These are phyloP conservation scores for Grantiella picta DNA, from an alignment of 2,113 vertebrate species.

Conservation along the genomic window DNA sequence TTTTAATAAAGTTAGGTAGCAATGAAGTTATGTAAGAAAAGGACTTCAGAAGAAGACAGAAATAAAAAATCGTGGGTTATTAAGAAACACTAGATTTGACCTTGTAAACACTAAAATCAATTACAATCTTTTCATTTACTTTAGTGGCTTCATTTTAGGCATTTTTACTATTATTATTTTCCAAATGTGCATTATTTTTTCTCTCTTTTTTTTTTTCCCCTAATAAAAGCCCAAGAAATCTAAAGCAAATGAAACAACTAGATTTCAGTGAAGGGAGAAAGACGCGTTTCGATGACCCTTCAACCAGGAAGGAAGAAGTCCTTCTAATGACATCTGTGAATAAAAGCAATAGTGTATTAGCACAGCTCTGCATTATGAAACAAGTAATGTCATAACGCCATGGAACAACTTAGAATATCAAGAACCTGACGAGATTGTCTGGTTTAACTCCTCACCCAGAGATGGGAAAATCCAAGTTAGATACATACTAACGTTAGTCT, in stretches of 20 bases:
- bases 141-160: not conserved
- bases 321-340: not conserved
- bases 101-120: not conserved
- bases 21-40: not conserved
- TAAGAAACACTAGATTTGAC: not conserved
- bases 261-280: not conserved
- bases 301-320: not conserved
- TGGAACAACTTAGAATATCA: not conserved
- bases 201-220: rapidly evolving
- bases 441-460: not conserved
- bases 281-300: not conserved
- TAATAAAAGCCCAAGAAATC: not conserved
- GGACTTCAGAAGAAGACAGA: not conserved
- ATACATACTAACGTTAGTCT: not conserved
- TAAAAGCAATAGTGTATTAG: not conserved
- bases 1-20: not conserved
- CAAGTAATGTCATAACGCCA: not conserved
- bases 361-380: not conserved
- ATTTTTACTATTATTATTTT: not conserved
- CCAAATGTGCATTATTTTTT: not conserved
- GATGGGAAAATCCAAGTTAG: not conserved
- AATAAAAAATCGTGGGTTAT: not conserved
- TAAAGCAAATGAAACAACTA: not conserved
- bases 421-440: not conserved
- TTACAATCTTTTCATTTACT: not conserved